These are phyloP conservation scores for Cyphomyrus discorhynchus DNA, from an alignment of 2,113 vertebrate species.

Conservation along the genomic window DNA sequence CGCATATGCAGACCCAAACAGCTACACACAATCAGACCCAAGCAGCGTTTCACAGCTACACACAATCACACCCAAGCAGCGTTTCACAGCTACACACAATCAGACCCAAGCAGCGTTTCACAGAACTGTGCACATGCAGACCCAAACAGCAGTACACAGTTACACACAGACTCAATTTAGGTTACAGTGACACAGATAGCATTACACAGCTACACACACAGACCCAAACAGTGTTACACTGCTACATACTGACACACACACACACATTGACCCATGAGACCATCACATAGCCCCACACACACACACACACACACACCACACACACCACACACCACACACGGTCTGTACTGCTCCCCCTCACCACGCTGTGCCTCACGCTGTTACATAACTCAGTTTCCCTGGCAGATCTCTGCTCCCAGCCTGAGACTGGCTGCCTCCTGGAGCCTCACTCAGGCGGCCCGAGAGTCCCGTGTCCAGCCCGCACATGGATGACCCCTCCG, in stretches of 20 bases:
- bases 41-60: neutral
- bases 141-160: neutral
- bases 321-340: neutral
- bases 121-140: neutral
- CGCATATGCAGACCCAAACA: neutral
- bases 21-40: neutral
- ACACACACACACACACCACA: neutral
- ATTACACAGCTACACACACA: conserved; percentile 6
- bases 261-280: neutral
- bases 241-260: neutral
- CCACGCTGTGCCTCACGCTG: neutral
- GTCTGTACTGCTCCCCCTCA: neutral
- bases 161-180: neutral
- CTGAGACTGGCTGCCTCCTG: neutral
- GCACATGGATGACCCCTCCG: neutral
- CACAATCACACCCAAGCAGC: no score
- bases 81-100: neutral
- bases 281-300: neutral
- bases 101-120: neutral
- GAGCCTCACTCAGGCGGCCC: neutral
- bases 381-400: conserved; percentile 19
- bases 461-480: neutral
- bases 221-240: neutral
- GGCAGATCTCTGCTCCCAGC: neutral
- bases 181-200: neutral